Conservation (phyloP, 2,888 invertebrate genomes). For the Rutpela maculata region DNA sequence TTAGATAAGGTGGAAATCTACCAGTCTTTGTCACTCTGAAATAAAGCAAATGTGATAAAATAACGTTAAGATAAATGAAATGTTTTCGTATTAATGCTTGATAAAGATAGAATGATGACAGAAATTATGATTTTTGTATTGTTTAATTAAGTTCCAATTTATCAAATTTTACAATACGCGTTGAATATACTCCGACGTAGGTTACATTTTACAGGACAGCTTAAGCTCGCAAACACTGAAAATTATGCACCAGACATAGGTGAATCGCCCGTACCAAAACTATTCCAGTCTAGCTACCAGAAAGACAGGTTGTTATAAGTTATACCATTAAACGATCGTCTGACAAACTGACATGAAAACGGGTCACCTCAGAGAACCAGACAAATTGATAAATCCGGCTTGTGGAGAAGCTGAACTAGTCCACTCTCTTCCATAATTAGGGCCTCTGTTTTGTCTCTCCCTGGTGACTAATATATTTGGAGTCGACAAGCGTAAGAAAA, state of each 20-base stretch:
- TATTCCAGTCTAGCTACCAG: background rate
- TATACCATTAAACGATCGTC: background rate
- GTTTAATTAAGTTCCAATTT: no score
- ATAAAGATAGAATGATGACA: no score
- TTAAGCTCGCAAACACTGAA: background rate
- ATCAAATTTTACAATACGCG: no score
- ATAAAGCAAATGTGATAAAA: no score
- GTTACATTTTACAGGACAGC: no score
- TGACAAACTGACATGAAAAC: slow-evolving; percentile 5
- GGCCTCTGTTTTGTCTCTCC: slow-evolving; percentile 33
- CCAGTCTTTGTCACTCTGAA: no score
- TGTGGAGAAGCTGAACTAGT: background rate
- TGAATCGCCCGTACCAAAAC: background rate
- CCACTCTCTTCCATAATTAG: slow-evolving; percentile 41
- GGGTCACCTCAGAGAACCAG: slow-evolving; percentile 2
- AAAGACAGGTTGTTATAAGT: background rate
- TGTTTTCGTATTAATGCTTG: no score
- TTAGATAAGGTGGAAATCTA: no score
- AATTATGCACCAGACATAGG: background rate
- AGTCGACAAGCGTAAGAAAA: slow-evolving; percentile 49
- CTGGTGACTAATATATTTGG: slow-evolving; percentile 50
- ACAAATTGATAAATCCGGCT: slow-evolving; percentile 21
- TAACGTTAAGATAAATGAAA: no score
- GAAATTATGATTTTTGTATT: no score
- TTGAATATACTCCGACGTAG: no score